Evolutionary conservation across 2,797 vertebrate genomes (phyloP), one percentile per base, ranked within the genome.

Genomic region (Rhyacichthys aspro): DNA sequence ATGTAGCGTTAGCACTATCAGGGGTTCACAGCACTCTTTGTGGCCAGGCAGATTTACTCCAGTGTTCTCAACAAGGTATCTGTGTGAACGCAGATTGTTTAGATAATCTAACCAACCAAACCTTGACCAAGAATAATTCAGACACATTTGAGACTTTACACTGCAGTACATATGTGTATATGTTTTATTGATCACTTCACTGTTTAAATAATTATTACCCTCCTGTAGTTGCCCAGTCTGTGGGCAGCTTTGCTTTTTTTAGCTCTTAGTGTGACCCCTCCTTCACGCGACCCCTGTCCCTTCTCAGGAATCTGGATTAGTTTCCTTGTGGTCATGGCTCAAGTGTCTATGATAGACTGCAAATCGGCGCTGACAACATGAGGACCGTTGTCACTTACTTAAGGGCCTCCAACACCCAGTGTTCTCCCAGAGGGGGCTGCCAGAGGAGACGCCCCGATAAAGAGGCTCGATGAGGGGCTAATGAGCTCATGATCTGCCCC

Each of bases 341-440:
- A 67, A 59, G 43, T 65, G 59, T 59, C 53, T 42, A 38, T 5
- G 17, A 64, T 54, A 0, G 23, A 28, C 50, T 52, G 53, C 85
- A 82, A 86, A 89, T 89, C 73, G 62, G n/a, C 8, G 0, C 37
- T 82, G 83, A 85, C 83, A 88, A 79, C 82, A 53, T 56, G 68
- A 63, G 54, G 41, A 68, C 57, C 14, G 58, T 81, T 81, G 81
- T 82, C 82, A 86, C 84, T 87, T 74, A 84, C 78, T 84, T 79
- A 79, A 75, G 66, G 62, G 44, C 19, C 17, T 59, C 63, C 48
- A 49, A 33, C 72, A 47, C 67, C 76, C 70, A 63, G 28, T 9
- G n/a, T 49, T 36, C 32, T 32, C 47, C 47, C 9, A 2, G 28
- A 0, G 47, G 15, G 32, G 16, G n/a, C 32, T 49, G 28, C 47